These are phyloP conservation scores for Echinometra lucunter DNA, from an alignment of 53 echinoderm and acorn worm species.

Conservation along the genomic window DNA sequence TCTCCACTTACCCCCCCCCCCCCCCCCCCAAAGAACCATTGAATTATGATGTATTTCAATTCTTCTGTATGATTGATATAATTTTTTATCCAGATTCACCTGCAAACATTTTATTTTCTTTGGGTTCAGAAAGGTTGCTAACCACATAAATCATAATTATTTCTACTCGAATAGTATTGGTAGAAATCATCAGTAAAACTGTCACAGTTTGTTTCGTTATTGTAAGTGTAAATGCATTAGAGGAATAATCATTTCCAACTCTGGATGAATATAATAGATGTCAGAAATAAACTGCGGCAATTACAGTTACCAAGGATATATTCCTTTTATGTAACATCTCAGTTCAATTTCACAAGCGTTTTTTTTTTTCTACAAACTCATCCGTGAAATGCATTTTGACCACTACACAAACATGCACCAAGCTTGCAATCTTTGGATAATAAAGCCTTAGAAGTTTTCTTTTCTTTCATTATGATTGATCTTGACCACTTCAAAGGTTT, in stretches of 20 bases:
- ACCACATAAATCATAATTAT: constrained; percentile 41
- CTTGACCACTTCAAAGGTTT: not conserved
- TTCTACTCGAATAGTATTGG: not conserved
- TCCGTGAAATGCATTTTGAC: constrained; percentile 55
- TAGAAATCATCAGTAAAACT: not conserved
- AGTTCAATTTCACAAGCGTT: constrained; percentile 5
- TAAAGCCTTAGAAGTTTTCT: not conserved
- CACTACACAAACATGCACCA: constrained; percentile 2
- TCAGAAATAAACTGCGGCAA: not conserved
- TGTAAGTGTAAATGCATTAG: constrained; percentile 14
- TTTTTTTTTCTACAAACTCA: not conserved
- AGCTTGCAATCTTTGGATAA: not conserved
- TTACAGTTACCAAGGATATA: not conserved
- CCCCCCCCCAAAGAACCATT: not conserved
- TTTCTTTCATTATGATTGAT: not conserved
- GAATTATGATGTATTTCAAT: not conserved
- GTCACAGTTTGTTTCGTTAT: not conserved
- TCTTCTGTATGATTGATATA: not conserved
- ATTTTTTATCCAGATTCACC: not conserved
- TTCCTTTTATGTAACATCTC: not conserved
- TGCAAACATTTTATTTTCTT: not conserved
- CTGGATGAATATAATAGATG: not conserved
- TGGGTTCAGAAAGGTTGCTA: constrained; percentile 17
- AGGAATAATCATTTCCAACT: constrained; percentile 1
- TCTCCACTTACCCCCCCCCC: not conserved